Evolutionary conservation across 2,888 invertebrate species (phyloP).

Genomic region (Acronicta alni): DNA sequence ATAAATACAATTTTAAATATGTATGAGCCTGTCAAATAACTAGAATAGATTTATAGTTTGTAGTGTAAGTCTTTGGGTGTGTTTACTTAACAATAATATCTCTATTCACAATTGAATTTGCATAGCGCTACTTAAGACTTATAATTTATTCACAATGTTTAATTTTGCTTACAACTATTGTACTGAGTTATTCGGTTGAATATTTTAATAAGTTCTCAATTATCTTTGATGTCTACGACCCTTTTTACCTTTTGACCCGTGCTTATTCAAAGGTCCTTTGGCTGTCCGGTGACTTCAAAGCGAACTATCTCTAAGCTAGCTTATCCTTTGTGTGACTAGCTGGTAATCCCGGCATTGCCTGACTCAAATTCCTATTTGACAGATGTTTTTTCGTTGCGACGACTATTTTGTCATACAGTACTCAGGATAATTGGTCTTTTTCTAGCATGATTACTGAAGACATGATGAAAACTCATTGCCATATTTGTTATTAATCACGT

Average conservation of each 20-base stretch:
- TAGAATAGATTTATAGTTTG: constrained; percentile 6
- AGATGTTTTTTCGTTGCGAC: constrained; percentile 44
- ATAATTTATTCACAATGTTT: constrained; percentile 29
- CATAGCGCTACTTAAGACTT: constrained; percentile 14
- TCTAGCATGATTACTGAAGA: constrained; percentile 1
- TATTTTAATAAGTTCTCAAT: constrained; percentile 79
- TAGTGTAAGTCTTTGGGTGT: constrained; percentile 13
- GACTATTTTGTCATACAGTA: constrained; percentile 38
- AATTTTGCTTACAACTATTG: constrained; percentile 33
- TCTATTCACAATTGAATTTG: constrained; percentile 29
- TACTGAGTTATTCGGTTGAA: constrained; percentile 53
- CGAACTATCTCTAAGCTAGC: constrained; percentile 73
- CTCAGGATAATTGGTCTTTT: constrained; percentile 44
- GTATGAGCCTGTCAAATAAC: not conserved
- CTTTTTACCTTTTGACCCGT: constrained; percentile 81
- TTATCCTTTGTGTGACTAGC: constrained; percentile 65
- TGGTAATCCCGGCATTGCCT: constrained; percentile 50
- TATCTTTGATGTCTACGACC: constrained; percentile 81
- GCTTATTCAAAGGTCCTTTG: constrained; percentile 73
- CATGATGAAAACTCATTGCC: constrained; percentile 2
- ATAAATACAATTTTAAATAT: constrained; percentile 5
- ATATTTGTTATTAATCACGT: too few relatives aligned
- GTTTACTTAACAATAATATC: constrained; percentile 13
- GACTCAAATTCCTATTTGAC: constrained; percentile 41
- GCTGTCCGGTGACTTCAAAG: constrained; percentile 76